These are phyloP conservation scores for Heliornis fulica DNA, from an alignment of 2,113 vertebrate species.

Conservation along the genomic window DNA sequence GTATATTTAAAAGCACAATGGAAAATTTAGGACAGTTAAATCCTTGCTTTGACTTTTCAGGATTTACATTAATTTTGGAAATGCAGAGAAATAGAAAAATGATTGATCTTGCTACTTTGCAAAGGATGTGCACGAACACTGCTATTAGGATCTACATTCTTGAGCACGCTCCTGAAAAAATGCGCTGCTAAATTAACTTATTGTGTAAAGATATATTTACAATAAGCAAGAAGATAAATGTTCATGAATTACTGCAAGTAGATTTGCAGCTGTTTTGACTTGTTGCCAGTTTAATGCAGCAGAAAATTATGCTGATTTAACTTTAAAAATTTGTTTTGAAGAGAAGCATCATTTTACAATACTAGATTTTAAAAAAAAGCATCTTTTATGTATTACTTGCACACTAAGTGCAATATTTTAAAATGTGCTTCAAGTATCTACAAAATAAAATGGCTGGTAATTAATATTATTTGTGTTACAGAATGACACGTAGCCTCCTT, in stretches of 20 bases:
- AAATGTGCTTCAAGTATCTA: not conserved
- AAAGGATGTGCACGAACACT: not conserved
- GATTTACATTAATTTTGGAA: slow-evolving; percentile 19
- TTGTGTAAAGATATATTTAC: not conserved
- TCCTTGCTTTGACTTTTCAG: slow-evolving; percentile 14
- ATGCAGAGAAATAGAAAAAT: not conserved
- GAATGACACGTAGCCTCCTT: not conserved
- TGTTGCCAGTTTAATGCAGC: not conserved
- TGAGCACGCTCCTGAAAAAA: not conserved
- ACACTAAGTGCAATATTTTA: not conserved
- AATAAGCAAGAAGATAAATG: not conserved
- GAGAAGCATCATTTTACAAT: not conserved
- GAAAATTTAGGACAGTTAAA: slow-evolving; percentile 18
- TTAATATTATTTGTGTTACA: not conserved
- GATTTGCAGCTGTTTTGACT: slow-evolving; percentile 10
- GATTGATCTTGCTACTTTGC: not conserved
- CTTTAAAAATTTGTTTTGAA: not conserved
- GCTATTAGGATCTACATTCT: not conserved
- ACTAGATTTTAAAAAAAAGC: not conserved
- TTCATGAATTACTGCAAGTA: not conserved
- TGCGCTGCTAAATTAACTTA: not conserved
- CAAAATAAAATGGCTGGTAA: not conserved
- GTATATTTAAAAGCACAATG: slow-evolving; percentile 7
- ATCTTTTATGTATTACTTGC: not conserved
- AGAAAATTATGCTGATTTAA: slow-evolving; percentile 10